Base-by-base conservation (phyloP, 2,113 vertebrate species). In the Paedocypris sp. region DNA sequence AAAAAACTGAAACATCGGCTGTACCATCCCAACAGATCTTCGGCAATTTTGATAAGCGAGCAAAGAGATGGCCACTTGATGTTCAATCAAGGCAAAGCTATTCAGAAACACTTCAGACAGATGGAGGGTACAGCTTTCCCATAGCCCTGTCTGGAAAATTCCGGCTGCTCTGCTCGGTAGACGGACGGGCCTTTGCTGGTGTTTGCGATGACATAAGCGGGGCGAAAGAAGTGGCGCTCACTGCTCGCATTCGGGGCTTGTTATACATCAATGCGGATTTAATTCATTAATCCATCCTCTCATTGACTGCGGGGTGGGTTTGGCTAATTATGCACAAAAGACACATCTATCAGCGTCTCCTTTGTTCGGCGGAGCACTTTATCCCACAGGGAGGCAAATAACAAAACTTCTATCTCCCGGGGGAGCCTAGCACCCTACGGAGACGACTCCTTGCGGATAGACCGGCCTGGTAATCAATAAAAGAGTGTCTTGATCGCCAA, bases 321-420 rank as follows among this genome's bases (percentile, higher is more conserved):
- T 73, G 65, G 68, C 74, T 75, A 74, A 82, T 80, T 76, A 77
- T 69, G 63, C 78, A 66, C 68, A 67, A 73, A 79, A 74, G 59
- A 72, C 60, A 68, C 69, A 80, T 79, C 76, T 50, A 78, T 82
- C 79, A 78, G 68, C 60, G 50, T 60, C 70, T 58, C 67, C 53
- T 67, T 75, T 80, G 74, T 79, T 78, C 72, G 39, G 59, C 62
- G 33, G 64, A 39, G 52, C 64, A 52, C 70, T 74, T 73, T 62
- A 53, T 70, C 68, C 70, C 66, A 41, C 69, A 71, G 68, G 69
- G 79, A 71, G 67, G 71, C 60, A 52, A 70, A 47, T 67, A 64
- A 41, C 56, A 68, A 62, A 56, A 72, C 38, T 43, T 68, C 67
- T 48, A 69, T 49, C 59, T 53, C 66, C 65, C 65, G 19, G 32